These are phyloP conservation scores for Oncorhynchus keta DNA, from an alignment of 2,113 vertebrate species.

Conservation along the genomic window DNA sequence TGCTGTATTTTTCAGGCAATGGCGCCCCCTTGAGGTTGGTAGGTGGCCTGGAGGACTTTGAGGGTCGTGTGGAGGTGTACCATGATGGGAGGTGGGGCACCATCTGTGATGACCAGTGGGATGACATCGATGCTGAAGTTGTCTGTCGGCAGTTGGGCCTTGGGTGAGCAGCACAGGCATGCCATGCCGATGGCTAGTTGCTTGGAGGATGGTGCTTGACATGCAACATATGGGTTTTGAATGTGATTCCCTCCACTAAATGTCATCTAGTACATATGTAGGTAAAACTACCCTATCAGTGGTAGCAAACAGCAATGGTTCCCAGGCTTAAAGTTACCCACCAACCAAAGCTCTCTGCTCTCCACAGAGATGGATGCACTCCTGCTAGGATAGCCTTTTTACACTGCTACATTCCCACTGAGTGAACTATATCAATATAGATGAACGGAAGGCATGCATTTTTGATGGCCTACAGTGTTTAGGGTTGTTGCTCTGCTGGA, in stretches of 20 bases:
- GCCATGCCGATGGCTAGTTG: too few relatives aligned
- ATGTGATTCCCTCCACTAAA: too few relatives aligned
- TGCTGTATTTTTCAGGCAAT: constrained; percentile 63
- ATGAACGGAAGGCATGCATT: constrained; percentile 35
- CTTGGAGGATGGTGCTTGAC: too few relatives aligned
- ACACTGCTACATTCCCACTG: constrained; percentile 2
- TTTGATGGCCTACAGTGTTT: constrained; percentile 21
- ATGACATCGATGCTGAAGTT: constrained; percentile 83
- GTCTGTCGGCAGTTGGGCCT: constrained; percentile 82
- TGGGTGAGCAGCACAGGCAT: constrained; percentile 64
- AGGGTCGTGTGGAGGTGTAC: constrained; percentile 84
- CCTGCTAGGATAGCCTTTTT: neutral
- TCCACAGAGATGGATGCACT: neutral
- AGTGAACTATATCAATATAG: constrained; percentile 42
- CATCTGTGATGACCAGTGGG: constrained; percentile 84
- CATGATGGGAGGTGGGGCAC: constrained; percentile 80
- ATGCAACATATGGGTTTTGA: too few relatives aligned
- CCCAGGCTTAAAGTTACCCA: neutral
- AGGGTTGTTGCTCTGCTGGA: constrained; percentile 12
- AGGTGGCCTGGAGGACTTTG: constrained; percentile 79
- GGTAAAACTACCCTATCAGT: neutral
- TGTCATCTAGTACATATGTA: too few relatives aligned
- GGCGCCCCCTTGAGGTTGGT: constrained; percentile 78
- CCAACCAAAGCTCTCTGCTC: too few relatives aligned
- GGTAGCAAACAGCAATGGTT: neutral